Evolutionary conservation across 1,140 invertebrate species (phyloP).

Genomic region (Bombus picipes): DNA sequence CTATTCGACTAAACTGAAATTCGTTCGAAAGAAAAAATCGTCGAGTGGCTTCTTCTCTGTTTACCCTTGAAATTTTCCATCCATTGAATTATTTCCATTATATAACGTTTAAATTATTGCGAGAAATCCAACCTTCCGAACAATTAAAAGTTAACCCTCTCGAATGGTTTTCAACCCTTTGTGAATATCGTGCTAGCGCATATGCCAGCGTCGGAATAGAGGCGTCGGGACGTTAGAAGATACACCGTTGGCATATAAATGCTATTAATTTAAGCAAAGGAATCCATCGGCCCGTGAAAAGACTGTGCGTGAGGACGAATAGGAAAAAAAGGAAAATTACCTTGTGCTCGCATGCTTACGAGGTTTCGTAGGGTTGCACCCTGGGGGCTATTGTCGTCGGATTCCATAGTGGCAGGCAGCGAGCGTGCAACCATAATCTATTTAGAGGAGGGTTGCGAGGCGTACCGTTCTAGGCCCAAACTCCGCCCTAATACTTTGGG

Average conservation of each 20-base stretch:
- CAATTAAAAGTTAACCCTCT: background rate
- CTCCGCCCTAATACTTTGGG: constrained; percentile 54
- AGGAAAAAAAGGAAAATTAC: constrained; percentile 57
- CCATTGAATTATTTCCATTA: constrained; percentile 48
- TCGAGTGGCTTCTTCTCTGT: constrained; percentile 8
- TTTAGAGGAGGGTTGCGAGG: constrained; percentile 47
- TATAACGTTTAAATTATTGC: constrained; percentile 46
- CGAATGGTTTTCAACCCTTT: background rate
- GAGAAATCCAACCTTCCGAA: background rate
- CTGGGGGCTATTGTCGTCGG: constrained; percentile 72
- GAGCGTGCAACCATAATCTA: constrained; percentile 58
- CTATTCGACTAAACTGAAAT: background rate
- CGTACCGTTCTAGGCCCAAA: constrained; percentile 33
- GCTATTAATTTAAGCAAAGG: constrained; percentile 79
- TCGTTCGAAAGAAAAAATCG: background rate
- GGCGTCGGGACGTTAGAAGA: constrained; percentile 58
- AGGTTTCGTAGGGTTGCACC: constrained; percentile 73
- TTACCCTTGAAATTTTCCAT: constrained; percentile 41
- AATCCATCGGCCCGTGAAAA: constrained; percentile 79
- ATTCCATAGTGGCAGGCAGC: constrained; percentile 63
- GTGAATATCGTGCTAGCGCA: constrained; percentile 64
- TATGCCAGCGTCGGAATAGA: constrained; percentile 60
- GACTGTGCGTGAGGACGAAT: constrained; percentile 54
- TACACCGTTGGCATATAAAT: constrained; percentile 74
- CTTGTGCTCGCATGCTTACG: constrained; percentile 63